phyloP scores from a whole-genome alignment of 64 coral and sea anemone species.

The Anthopleura sola region DNA sequence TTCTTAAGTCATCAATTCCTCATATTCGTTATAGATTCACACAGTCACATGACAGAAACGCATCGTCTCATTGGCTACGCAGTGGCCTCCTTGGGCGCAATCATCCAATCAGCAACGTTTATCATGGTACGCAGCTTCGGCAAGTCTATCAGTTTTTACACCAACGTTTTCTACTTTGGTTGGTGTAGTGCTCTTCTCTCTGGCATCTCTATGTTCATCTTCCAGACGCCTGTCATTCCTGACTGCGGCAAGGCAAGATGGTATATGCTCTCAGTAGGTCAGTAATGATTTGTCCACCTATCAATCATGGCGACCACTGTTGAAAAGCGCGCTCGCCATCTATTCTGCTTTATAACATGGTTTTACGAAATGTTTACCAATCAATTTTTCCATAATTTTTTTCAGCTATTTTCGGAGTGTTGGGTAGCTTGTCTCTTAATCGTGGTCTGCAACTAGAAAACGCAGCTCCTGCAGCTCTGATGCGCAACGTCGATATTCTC shows the following conservation, averaged over 20 bases:
- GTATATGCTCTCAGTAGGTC: constrained; percentile 77
- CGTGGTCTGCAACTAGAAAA: constrained; percentile 84
- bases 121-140: constrained; percentile 70
- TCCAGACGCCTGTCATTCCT: constrained; percentile 74
- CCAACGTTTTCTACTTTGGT: constrained; percentile 85
- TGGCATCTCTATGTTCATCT: constrained; percentile 59
- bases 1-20: not conserved
- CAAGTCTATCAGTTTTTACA: constrained; percentile 66
- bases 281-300: not conserved
- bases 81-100: constrained; percentile 60
- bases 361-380: too few species aligned
- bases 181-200: constrained; percentile 79
- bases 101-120: constrained; percentile 83
- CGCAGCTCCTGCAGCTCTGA: constrained; percentile 81
- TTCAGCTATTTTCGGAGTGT: constrained; percentile 64
- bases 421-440: constrained; percentile 79
- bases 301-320: too few species aligned
- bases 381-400: not conserved
- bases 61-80: constrained; percentile 56
- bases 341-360: too few species aligned
- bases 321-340: too few species aligned
- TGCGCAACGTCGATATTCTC: constrained; percentile 84
- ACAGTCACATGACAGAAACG: constrained; percentile 19
- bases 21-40: not conserved
- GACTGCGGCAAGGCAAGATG: constrained; percentile 61